phyloP scores from a whole-genome alignment of 2,888 invertebrate species.

The Myathropa florea region DNA sequence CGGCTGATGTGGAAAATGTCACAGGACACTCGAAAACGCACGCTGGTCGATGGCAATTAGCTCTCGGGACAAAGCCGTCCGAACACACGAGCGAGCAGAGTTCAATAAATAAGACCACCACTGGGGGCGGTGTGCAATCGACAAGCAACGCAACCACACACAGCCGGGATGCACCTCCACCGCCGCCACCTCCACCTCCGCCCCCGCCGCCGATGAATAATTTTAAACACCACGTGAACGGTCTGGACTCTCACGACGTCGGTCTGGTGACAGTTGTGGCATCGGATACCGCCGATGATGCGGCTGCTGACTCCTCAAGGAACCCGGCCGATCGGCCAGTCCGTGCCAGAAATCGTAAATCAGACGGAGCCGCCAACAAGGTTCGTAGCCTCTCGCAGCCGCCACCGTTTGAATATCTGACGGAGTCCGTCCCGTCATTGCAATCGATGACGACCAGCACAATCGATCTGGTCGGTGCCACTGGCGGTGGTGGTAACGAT shows the following conservation, averaged over 20 bases:
- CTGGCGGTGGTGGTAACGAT: not conserved
- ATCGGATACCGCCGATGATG: slow-evolving; percentile 6
- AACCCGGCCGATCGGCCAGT: slow-evolving; percentile 15
- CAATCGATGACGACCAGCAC: slow-evolving; percentile 62
- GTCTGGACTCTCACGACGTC: slow-evolving; percentile 56
- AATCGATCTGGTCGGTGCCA: slow-evolving; percentile 61
- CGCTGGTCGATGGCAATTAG: slow-evolving; percentile 53
- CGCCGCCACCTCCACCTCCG: slow-evolving; percentile 38
- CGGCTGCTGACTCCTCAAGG: slow-evolving; percentile 15
- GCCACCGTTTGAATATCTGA: slow-evolving; percentile 75
- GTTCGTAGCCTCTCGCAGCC: slow-evolving; percentile 74
- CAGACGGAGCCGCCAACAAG: slow-evolving; percentile 60
- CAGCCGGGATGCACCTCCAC: slow-evolving; percentile 38
- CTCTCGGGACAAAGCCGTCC: slow-evolving; percentile 40
- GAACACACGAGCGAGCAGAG: slow-evolving; percentile 47
- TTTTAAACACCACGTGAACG: slow-evolving; percentile 55
- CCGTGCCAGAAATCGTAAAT: slow-evolving; percentile 71
- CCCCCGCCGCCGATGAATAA: slow-evolving; percentile 25
- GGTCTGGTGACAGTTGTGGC: slow-evolving; percentile 49
- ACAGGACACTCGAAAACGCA: slow-evolving; percentile 40
- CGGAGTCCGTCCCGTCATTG: slow-evolving; percentile 68
- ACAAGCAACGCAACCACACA: slow-evolving; percentile 42
- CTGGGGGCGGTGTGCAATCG: slow-evolving; percentile 50
- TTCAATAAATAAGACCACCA: slow-evolving; percentile 71
- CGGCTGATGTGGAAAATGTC: slow-evolving; percentile 49